Conservation (phyloP, 2,797 vertebrate species). For the Hydrocynus forskahlii region DNA sequence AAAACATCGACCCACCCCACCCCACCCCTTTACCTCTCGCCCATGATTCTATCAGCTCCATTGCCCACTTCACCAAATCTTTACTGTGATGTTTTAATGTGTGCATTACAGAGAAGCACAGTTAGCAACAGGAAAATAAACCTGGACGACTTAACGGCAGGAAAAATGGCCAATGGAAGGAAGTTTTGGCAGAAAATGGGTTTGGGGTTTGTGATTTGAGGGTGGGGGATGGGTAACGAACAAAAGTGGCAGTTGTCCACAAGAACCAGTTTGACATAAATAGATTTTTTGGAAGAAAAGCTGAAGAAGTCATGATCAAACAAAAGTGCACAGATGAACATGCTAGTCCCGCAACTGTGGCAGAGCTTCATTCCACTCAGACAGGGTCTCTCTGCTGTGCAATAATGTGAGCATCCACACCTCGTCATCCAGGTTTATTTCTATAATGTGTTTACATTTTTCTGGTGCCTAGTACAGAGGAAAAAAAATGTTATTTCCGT, state of each 20-base stretch:
- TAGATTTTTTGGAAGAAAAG: conserved; percentile 11
- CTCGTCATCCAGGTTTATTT: conserved; percentile 90
- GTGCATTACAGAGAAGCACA: conserved; percentile 84
- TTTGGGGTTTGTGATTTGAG: background rate
- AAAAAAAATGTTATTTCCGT: conserved; percentile 85
- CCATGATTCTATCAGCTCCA: conserved; percentile 43
- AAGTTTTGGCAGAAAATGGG: background rate
- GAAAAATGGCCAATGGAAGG: conserved; percentile 35
- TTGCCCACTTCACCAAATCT: conserved; percentile 65
- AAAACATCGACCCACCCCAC: conserved; percentile 75
- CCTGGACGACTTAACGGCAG: conserved; percentile 79
- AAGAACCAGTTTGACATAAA: background rate
- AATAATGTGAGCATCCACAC: conserved; percentile 62
- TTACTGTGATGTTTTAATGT: conserved; percentile 86
- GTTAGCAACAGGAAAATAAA: conserved; percentile 84
- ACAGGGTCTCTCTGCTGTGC: conserved; percentile 71
- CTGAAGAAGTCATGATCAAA: conserved; percentile 11
- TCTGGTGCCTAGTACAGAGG: conserved; percentile 93
- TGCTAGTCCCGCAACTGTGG: conserved; percentile 49
- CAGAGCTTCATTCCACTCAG: conserved; percentile 66
- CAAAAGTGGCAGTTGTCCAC: background rate
- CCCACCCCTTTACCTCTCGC: conserved; percentile 51
- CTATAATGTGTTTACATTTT: conserved; percentile 92
- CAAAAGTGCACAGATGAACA: conserved; percentile 50
- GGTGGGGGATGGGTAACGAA: background rate